Evolutionary conservation across 2,888 invertebrate species (phyloP).

Genomic region (Tachina grossa): DNA sequence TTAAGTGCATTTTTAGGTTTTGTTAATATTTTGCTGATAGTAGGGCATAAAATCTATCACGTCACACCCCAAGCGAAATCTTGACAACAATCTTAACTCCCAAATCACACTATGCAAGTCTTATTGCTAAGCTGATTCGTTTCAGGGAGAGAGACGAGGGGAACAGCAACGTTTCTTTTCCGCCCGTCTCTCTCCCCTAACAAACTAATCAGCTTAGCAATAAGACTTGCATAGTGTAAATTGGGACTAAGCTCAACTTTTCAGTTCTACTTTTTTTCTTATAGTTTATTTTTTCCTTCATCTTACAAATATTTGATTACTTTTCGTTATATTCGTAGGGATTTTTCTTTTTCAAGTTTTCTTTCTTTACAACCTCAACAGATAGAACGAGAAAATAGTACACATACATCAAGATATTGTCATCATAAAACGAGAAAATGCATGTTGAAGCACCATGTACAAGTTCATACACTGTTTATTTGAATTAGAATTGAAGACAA

Average conservation of each 20-base stretch:
- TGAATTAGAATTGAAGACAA: constrained; percentile 54
- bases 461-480: constrained; percentile 43
- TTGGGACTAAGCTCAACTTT: constrained; percentile 46
- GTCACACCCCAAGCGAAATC: background rate
- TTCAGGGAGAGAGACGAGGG: too few species aligned
- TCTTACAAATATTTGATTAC: constrained; percentile 27
- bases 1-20: too few species aligned
- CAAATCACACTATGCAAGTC: too few species aligned
- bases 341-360: background rate
- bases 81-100: constrained; percentile 23
- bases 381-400: background rate
- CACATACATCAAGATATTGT: constrained; percentile 54
- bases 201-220: too few species aligned
- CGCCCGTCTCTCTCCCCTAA: too few species aligned
- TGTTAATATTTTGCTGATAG: background rate
- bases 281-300: background rate
- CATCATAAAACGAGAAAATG: constrained; percentile 36
- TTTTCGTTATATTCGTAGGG: constrained; percentile 27
- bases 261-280: constrained; percentile 33
- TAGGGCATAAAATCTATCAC: constrained; percentile 4
- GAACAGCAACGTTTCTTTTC: too few species aligned
- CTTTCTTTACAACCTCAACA: constrained; percentile 19
- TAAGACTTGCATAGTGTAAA: too few species aligned
- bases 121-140: too few species aligned
- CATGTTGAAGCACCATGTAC: constrained; percentile 41